Evolutionary conservation across 2,113 vertebrate genomes (phyloP).

Genomic region (Pedetes capensis): DNA sequence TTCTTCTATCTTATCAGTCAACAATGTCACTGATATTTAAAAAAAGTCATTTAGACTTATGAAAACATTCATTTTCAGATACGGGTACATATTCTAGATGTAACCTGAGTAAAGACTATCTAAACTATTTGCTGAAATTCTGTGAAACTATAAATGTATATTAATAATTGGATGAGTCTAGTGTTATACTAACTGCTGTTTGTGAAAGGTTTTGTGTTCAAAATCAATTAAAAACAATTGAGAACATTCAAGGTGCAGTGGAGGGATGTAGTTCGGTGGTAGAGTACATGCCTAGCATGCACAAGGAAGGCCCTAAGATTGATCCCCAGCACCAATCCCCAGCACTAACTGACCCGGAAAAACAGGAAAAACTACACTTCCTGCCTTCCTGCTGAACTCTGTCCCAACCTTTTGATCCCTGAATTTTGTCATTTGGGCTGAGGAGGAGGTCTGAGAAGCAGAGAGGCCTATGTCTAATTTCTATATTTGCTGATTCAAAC

Average conservation of each 20-base stretch:
- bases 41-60: conserved; percentile 13
- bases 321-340: not conserved
- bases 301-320: not conserved
- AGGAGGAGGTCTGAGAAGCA: not conserved
- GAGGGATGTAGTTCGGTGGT: not conserved
- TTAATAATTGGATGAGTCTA: conserved; percentile 30
- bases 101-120: not conserved
- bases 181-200: not conserved
- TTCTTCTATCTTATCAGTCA: not conserved
- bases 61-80: conserved; percentile 4
- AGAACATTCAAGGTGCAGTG: not conserved
- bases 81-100: not conserved
- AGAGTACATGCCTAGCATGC: not conserved
- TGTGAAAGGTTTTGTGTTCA: conserved; percentile 9
- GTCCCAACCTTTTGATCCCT: not conserved
- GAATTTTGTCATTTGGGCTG: not conserved
- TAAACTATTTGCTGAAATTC: conserved; percentile 1
- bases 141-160: not conserved
- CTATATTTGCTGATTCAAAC: not conserved
- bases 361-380: conserved; percentile 24
- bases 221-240: not conserved
- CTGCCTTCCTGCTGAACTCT: not conserved
- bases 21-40: not conserved
- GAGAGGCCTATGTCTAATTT: not conserved
- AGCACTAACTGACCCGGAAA: not conserved